Base-by-base conservation (phyloP, 2,888 invertebrate species). In the Craniophora ligustri region DNA sequence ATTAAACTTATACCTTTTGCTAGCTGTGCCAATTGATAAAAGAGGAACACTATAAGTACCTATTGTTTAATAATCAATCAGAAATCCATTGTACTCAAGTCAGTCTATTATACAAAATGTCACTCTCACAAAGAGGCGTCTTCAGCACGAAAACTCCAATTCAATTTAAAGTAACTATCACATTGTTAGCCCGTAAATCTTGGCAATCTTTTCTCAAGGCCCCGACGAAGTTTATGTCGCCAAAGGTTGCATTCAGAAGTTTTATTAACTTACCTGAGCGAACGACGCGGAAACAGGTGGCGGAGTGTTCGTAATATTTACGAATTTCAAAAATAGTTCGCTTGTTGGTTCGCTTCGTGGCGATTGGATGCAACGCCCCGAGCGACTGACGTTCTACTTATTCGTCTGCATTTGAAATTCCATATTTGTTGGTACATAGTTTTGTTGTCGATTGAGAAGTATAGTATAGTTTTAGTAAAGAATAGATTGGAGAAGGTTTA, bases 231-330 rank as follows among this genome's bases (percentile, higher is more conserved):
- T 83, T 79, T 56, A 35, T 16, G 23, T 63, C 76, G 66, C 59
- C 75, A 61, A 84, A 79, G 80, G 79, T 79, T 81, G 84, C 82
- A 83, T 81, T 84, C 78, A 80, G 69, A 87, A 88, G 82, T 88
- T 89, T 82, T 85, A 88, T 85, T 85, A 83, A 86, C 75, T 87
- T 87, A 13, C 11, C 74, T 75, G 57, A 60, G 62, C 72, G 73
- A 3, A 26, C 75, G 75, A 77, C 73, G 78, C 58, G 54, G 53
- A 47, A 76, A 74, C 74, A 76, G 79, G 72, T 78, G 73, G 41
- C 7, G 14, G 8, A 14, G 16, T 8, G 14, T 14, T 31, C 28
- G 60, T 50, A 41, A 75, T 76, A 79, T 79, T 82, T 75, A 72
- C 66, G 64, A 72, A 76, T 75, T 78, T 54, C 65, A 42, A 80